Base-by-base conservation (phyloP, 2,113 vertebrate genomes). In the Herpetotheres cachinnans region DNA sequence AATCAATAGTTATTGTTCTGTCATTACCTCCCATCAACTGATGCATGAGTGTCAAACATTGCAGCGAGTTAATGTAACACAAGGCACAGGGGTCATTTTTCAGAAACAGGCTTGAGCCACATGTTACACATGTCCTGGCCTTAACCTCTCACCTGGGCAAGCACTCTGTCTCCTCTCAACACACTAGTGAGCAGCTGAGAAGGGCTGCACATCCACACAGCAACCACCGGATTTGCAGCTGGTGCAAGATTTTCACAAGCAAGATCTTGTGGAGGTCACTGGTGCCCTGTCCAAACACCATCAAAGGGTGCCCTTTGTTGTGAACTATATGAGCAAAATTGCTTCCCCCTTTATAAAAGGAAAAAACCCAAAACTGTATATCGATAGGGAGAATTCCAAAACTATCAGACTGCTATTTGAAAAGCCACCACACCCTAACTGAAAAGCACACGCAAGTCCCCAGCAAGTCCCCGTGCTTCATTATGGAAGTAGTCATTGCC, bases 1-100 rank as follows among this genome's bases (percentile, higher is more conserved):
- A 96, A 97, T 96, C 93, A 95, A 76, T 95, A 67, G 42, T 72
- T 86, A 81, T 91, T 95, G 77, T 97, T 97, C 47, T 90, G 79
- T 82, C 56, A 27, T 70, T 86, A 78, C 30, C 38, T 72, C 59
- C 26, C 55, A 61, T 66, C 66, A 93, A 59, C 34, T 46, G 74
- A 95, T n/a, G n/a, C 34, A 40, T 1, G 0, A n/a, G 19, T 32
- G 21, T 27, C 80, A 83, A 49, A 74, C 34, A 67, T 15, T 42
- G 73, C 49, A 85, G 40, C 2, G 1, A 70, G 83, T 87, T 93
- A 84, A 87, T 86, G 84, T 78, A 92, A 89, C 50, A 84, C 30
- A 69, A 88, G 42, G 30, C 42, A 78, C 29, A 24, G 32, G 17
- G 1, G 3, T 44, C 80, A n/a, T 44, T 80, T 56, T 62, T 44